Conservation (phyloP, 2,113 vertebrate genomes). For the Pipa parva region DNA sequence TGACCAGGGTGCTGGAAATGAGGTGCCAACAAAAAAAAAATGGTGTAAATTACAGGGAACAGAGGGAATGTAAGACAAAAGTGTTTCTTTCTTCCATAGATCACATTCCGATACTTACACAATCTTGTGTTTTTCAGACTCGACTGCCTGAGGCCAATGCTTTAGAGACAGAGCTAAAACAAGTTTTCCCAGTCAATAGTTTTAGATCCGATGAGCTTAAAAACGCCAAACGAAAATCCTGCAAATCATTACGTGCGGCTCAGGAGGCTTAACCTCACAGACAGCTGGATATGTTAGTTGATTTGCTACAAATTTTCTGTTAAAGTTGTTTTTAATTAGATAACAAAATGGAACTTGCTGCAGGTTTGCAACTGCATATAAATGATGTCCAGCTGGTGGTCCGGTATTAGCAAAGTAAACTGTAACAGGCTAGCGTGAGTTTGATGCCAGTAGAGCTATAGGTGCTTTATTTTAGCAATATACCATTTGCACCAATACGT, state of each 20-base stretch:
- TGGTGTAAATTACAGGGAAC: no score
- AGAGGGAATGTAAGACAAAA: no score
- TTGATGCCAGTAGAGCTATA: no score
- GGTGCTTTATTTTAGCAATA: no score
- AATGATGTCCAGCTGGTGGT: background rate
- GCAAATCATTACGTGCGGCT: constrained; percentile 23
- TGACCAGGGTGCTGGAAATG: no score
- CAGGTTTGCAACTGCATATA: no score
- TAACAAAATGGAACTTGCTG: background rate
- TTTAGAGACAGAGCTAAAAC: background rate
- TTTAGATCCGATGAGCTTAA: background rate
- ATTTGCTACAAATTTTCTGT: constrained; percentile 15
- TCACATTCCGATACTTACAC: no score
- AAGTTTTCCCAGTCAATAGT: constrained; percentile 2
- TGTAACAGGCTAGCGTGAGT: background rate
- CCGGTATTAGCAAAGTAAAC: background rate
- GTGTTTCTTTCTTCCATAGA: no score
- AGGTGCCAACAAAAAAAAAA: no score
- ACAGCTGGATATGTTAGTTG: constrained; percentile 3
- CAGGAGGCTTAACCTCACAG: background rate
- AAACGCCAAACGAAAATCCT: constrained; percentile 1
- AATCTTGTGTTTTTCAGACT: background rate
- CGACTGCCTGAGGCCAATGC: background rate
- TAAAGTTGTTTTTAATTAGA: background rate
- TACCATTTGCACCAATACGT: no score